phyloP scores from a whole-genome alignment of 1,140 invertebrate species.

The Physella acuta region DNA sequence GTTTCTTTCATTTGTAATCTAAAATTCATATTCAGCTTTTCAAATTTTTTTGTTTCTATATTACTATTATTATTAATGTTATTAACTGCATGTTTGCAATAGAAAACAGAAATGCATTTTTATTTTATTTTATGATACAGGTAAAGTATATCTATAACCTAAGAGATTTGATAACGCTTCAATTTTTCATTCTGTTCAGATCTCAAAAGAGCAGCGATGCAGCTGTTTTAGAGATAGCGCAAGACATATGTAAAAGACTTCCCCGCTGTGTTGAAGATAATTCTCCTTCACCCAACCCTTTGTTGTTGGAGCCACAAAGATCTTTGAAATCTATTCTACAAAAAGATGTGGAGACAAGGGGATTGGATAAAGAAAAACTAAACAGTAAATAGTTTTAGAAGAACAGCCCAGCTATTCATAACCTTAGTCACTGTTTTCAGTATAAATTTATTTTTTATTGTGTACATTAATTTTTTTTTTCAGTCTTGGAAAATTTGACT shows the following conservation, averaged over 20 bases:
- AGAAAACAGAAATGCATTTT: no score
- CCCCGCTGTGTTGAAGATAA: conserved; percentile 55
- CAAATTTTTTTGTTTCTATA: no score
- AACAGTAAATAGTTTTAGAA: conserved; percentile 30
- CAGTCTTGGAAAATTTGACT: conserved; percentile 43
- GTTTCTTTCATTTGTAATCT: no score
- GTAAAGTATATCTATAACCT: no score
- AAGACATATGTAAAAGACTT: conserved; percentile 49
- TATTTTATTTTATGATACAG: no score
- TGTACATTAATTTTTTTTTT: conserved; percentile 15
- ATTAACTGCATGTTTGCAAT: no score
- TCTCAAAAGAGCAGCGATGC: conserved; percentile 71
- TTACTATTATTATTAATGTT: no score
- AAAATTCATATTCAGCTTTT: no score
- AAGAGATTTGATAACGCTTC: neutral
- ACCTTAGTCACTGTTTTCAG: neutral
- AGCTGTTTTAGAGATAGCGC: conserved; percentile 65
- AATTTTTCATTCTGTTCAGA: conserved; percentile 49
- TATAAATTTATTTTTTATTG: neutral
- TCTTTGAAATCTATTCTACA: conserved; percentile 33
- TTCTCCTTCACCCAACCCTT: conserved; percentile 19
- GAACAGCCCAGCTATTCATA: no score
- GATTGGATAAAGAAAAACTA: conserved; percentile 46
- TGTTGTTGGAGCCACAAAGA: conserved; percentile 31
- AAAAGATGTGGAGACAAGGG: conserved; percentile 33